Conservation (phyloP, 2,888 invertebrate species). For the Lasioglossum vierecki region DNA sequence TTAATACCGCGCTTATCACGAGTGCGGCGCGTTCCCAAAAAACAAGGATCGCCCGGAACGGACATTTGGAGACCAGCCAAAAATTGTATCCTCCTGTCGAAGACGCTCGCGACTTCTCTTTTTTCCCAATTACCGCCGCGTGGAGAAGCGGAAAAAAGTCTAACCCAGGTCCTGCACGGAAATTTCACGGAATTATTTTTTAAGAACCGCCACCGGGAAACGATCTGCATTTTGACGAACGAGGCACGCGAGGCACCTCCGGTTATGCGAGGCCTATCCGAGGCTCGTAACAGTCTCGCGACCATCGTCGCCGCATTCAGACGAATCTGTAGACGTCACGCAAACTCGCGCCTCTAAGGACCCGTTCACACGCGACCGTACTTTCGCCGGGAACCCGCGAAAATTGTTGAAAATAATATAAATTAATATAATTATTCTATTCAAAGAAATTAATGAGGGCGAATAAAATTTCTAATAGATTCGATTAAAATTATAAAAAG, state of each 20-base stretch:
- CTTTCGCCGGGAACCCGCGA: conserved; percentile 35
- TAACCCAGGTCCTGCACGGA: background rate
- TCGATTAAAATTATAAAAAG: no score
- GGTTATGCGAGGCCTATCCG: conserved; percentile 63
- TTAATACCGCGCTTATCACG: conserved; percentile 17
- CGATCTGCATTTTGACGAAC: conserved; percentile 51
- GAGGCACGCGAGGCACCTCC: conserved; percentile 36
- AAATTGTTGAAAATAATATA: conserved; percentile 39
- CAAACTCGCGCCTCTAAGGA: conserved; percentile 58
- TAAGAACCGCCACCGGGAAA: conserved; percentile 10
- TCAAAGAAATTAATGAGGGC: no score
- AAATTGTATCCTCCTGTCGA: conserved; percentile 25
- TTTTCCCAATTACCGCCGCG: background rate
- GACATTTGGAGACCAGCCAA: conserved; percentile 30
- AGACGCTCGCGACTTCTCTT: conserved; percentile 3
- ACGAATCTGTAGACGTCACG: conserved; percentile 71
- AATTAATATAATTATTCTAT: no score
- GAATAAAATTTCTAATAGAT: no score
- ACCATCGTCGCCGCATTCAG: conserved; percentile 68
- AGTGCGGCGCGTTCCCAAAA: conserved; percentile 36
- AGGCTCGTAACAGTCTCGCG: conserved; percentile 33
- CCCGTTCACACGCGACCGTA: conserved; percentile 49
- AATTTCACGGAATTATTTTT: conserved; percentile 49
- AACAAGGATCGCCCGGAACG: background rate
- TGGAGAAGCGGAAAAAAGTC: background rate